phyloP scores from a whole-genome alignment of 1,140 invertebrate genomes.

The Ceratosolen fusciceps region DNA sequence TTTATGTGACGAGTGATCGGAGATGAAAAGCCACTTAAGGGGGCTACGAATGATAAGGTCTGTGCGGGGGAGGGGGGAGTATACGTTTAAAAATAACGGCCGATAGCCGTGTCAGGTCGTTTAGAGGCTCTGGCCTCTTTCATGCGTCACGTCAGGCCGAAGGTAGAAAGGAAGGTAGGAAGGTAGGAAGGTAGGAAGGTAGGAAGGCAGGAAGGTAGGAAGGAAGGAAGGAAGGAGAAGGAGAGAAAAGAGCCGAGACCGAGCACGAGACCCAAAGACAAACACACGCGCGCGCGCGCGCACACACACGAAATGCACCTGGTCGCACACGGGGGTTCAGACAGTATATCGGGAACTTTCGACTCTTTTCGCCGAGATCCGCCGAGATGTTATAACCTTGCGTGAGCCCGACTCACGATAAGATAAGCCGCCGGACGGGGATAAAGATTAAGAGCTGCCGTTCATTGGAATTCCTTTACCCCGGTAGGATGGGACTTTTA shows the following conservation, averaged over 20 bases:
- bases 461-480: conserved; percentile 9
- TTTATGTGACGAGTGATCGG: too few relatives aligned
- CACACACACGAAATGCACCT: conserved; percentile 38
- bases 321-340: conserved; percentile 16
- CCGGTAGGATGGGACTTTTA: not conserved
- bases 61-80: not conserved
- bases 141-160: not conserved
- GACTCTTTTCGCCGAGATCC: conserved; percentile 5
- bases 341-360: conserved; percentile 25
- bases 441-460: not conserved
- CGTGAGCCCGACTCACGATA: conserved; percentile 4
- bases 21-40: too few relatives aligned
- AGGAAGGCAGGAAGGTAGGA: too few relatives aligned
- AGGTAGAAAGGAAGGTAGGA: too few relatives aligned
- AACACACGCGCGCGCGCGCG: too few relatives aligned
- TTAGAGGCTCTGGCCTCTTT: not conserved
- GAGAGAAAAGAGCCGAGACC: not conserved
- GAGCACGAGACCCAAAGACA: not conserved
- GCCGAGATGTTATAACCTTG: not conserved
- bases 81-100: conserved; percentile 10
- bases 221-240: too few relatives aligned
- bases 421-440: conserved; percentile 1
- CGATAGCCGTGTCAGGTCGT: not conserved
- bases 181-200: too few relatives aligned
- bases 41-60: not conserved